phyloP scores from a whole-genome alignment of 2,888 invertebrate genomes.

The Dryocosmus kuriphilus region DNA sequence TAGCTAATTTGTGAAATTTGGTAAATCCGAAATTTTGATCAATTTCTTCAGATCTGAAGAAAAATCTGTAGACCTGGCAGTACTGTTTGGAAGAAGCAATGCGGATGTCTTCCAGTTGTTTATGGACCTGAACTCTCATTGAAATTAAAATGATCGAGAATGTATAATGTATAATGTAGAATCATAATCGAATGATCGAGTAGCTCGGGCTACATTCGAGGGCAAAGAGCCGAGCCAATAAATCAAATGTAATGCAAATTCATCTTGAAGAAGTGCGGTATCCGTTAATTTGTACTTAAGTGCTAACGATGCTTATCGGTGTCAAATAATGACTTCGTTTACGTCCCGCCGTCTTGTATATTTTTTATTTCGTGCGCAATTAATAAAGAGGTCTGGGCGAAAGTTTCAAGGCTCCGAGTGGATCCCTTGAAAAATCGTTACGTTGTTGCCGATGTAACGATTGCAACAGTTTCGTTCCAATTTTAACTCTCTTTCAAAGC shows the following conservation, averaged over 20 bases:
- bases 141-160: conserved; percentile 33
- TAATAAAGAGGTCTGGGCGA: conserved; percentile 19
- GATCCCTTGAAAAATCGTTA: conserved; percentile 24
- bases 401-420: conserved; percentile 13
- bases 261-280: conserved; percentile 13
- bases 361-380: conserved; percentile 28
- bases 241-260: conserved; percentile 24
- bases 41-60: no score
- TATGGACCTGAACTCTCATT: conserved; percentile 14
- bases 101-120: conserved; percentile 11
- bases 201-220: conserved; percentile 14
- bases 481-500: neutral
- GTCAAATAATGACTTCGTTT: conserved; percentile 38
- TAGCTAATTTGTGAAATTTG: no score
- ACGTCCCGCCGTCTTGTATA: neutral
- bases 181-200: conserved; percentile 33
- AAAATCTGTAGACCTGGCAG: no score
- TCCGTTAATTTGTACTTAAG: conserved; percentile 36
- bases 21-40: no score
- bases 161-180: neutral
- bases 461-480: conserved; percentile 20
- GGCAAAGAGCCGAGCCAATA: conserved; percentile 26
- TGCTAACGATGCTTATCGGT: conserved; percentile 34
- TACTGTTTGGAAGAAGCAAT: conserved; percentile 17
- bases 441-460: neutral